Percentiles rank a stretch among this genome's conserved stretches.
phyloP scores from a whole-genome alignment of 2,113 vertebrate genomes.

The Equus przewalskii region DNA sequence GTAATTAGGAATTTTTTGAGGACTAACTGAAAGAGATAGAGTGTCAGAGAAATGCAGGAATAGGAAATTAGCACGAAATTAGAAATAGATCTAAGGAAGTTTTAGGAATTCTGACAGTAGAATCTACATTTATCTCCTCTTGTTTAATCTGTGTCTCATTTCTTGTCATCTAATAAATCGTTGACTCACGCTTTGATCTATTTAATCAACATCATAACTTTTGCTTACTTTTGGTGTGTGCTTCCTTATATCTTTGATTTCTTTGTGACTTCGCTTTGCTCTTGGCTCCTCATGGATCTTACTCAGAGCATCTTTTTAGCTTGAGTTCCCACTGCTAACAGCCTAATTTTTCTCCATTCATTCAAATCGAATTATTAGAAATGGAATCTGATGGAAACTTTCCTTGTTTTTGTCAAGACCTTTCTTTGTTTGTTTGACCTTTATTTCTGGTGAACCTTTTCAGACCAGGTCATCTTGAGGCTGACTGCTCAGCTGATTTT shows the following conservation, averaged over 20 bases:
- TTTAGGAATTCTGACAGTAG: background rate
- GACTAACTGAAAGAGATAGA: background rate
- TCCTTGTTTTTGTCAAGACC: background rate
- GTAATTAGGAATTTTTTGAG: constrained; percentile 49
- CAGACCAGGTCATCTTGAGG: background rate
- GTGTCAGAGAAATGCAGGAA: background rate
- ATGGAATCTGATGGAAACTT: background rate
- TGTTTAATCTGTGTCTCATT: background rate
- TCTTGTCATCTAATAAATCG: constrained; percentile 15
- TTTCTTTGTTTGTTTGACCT: background rate
- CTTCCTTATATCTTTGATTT: constrained; percentile 27
- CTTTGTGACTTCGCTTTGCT: background rate
- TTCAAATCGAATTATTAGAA: background rate
- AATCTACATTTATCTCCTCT: background rate
- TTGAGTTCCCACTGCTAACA: background rate
- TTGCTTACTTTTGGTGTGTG: background rate
- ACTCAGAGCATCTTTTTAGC: background rate
- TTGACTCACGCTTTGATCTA: background rate
- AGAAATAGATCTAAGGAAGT: background rate
- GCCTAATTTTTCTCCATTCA: constrained; percentile 20
- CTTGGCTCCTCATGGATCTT: background rate
- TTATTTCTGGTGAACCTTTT: constrained; percentile 33
- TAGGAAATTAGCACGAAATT: background rate
- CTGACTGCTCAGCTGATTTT: background rate
- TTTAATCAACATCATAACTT: background rate